Evolutionary conservation across 2,113 vertebrate species (phyloP).

Genomic region (Odontesthes bonariensis): DNA sequence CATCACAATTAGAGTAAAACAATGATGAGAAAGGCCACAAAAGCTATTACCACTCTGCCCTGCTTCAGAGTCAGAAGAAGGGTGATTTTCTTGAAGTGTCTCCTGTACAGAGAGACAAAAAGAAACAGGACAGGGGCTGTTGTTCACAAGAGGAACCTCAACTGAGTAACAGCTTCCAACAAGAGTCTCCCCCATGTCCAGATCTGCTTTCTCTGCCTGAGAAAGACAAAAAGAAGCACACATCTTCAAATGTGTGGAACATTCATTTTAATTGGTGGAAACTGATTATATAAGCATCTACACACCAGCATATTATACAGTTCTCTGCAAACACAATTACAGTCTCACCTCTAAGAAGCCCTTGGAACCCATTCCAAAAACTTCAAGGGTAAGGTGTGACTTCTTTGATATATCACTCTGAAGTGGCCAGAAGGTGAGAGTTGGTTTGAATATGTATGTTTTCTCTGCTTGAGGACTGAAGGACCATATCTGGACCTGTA

Average conservation of each 20-base stretch:
- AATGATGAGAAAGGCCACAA: background rate
- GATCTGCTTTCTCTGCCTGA: slow-evolving; percentile 81
- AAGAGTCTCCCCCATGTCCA: slow-evolving; percentile 87
- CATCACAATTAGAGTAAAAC: background rate
- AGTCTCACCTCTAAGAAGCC: slow-evolving; percentile 81
- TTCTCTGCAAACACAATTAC: background rate
- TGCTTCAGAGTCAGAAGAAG: slow-evolving; percentile 29
- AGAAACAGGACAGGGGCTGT: slow-evolving; percentile 84
- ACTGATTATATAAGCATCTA: background rate
- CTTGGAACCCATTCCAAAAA: slow-evolving; percentile 83
- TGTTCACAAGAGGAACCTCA: slow-evolving; percentile 86
- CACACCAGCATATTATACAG: background rate
- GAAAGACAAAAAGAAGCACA: slow-evolving; percentile 12
- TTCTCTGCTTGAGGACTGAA: slow-evolving; percentile 87
- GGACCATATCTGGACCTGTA: slow-evolving; percentile 88
- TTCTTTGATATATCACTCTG: slow-evolving; percentile 66
- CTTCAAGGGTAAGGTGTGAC: slow-evolving; percentile 77
- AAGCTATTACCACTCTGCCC: slow-evolving; percentile 81
- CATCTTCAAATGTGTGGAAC: no score
- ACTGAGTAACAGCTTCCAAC: slow-evolving; percentile 82
- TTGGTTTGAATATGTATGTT: slow-evolving; percentile 82
- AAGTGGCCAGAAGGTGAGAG: slow-evolving; percentile 82
- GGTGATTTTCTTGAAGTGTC: slow-evolving; percentile 55
- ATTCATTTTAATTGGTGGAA: background rate
- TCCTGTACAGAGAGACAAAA: slow-evolving; percentile 87